Base-by-base conservation (phyloP, 2,113 vertebrate species). In the Siphamia tubifer region DNA sequence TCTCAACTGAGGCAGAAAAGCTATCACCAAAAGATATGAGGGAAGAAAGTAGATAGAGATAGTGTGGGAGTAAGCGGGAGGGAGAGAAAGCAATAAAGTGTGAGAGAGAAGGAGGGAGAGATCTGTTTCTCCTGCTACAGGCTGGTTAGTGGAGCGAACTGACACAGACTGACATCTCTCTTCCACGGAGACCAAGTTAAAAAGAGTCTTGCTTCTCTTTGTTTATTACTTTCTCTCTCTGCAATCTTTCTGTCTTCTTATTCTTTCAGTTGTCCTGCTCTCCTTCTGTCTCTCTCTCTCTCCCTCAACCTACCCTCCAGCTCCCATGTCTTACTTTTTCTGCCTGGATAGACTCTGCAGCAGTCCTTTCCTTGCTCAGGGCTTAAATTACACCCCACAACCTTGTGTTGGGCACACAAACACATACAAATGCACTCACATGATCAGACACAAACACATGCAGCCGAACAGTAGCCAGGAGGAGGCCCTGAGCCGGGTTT, bases 121-220 rank as follows among this genome's bases (percentile, higher is more conserved):
- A 87, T 86, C 82, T 42, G 61, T 87, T 87, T 86, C 85, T 84
- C 72, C 68, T 61, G 83, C 85, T 85, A 82, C 68, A 87, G 88
- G 87, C 87, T 82, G 86, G 81, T 84, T 76, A 87, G 83, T 83
- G 69, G 70, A 86, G 85, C 79, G 68, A 74, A 86, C 80, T 88
- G 90, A 90, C 84, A 90, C 49, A 77, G 70, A 82, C 81, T 90
- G 88, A 90, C 90, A 83, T 90, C 88, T 87, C 78, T 86, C 89
- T 90, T 87, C 76, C 69, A 80, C 27, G 27, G 66, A 87, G 78
- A 69, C 79, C 0, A 32, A 81, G 84, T 79, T 88, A 72, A 82
- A 90, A 90, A 84, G 81, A 82, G 80, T 68, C 61, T 76, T 10
- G 8, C 69, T 74, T 74, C 68, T 75, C 68, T 83, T 78, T 82